phyloP scores from a whole-genome alignment of 92 coral and sea anemone species.

The Meandrina meandrites region DNA sequence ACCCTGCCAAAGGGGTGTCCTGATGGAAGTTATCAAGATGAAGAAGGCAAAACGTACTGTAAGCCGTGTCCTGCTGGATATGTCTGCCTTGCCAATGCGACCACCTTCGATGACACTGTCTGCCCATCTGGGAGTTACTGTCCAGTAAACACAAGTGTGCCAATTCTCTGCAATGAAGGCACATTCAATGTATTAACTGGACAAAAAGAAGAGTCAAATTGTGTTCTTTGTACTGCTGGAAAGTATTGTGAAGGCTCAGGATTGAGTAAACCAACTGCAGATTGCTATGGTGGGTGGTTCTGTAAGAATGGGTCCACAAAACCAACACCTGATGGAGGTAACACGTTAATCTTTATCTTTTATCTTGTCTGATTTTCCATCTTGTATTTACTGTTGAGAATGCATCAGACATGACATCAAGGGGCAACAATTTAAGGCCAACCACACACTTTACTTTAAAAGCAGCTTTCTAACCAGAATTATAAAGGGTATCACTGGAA shows the following conservation, averaged over 20 bases:
- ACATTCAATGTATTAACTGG: constrained; percentile 78
- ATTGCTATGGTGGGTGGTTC: constrained; percentile 95
- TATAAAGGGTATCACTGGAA: neutral
- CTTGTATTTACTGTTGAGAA: neutral
- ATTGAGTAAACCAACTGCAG: constrained; percentile 74
- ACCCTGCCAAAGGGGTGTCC: constrained; percentile 83
- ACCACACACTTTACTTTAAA: neutral
- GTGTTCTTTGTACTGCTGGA: constrained; percentile 86
- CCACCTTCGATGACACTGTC: constrained; percentile 62
- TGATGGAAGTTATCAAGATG: constrained; percentile 89
- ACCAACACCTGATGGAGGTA: constrained; percentile 89
- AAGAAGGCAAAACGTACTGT: constrained; percentile 75
- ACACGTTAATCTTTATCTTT: neutral
- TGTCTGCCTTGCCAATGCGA: constrained; percentile 73
- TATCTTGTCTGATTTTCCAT: neutral
- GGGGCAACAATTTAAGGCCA: neutral
- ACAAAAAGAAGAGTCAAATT: constrained; percentile 67
- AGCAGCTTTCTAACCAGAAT: neutral
- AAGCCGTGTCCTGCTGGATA: constrained; percentile 83
- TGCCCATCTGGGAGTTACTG: constrained; percentile 95
- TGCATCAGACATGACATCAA: neutral
- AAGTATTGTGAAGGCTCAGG: constrained; percentile 91
- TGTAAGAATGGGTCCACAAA: constrained; percentile 87
- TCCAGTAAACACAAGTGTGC: constrained; percentile 77
- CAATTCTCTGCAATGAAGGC: constrained; percentile 76